A percentile compares a stretch with the other conserved stretches of the same genome.
phyloP scores from a whole-genome alignment of 2,113 vertebrate genomes.

The Rhabdomys dilectus region DNA sequence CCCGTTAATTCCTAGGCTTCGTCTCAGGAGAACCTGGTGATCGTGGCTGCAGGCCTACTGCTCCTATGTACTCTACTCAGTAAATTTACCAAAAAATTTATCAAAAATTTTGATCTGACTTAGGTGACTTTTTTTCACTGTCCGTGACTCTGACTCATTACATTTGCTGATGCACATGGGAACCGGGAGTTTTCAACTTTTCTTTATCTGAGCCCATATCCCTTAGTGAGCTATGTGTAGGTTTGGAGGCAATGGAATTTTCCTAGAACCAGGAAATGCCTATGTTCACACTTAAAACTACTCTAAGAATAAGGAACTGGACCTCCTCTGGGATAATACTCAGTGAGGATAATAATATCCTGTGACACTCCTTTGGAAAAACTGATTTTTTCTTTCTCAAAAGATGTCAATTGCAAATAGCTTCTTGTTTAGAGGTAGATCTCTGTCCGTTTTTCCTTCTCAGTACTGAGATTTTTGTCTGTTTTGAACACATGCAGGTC shows the following conservation, averaged over 20 bases:
- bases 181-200: not conserved
- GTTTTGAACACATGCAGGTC: not conserved
- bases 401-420: not conserved
- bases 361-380: not conserved
- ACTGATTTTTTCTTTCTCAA: not conserved
- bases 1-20: too few species aligned
- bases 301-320: not conserved
- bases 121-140: not conserved
- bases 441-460: not conserved
- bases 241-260: not conserved
- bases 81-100: not conserved
- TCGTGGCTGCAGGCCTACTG: too few species aligned
- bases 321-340: too few species aligned
- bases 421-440: not conserved
- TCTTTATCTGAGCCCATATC: not conserved
- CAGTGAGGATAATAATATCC: not conserved
- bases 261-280: not conserved
- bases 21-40: too few species aligned
- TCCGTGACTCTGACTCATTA: not conserved
- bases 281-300: not conserved
- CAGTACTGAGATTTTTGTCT: not conserved
- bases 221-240: not conserved
- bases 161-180: not conserved
- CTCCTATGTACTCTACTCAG: not conserved
- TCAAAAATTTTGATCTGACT: not conserved